phyloP scores from a whole-genome alignment of 2,113 vertebrate species.

The Brachyhypopomus occidentalis region DNA sequence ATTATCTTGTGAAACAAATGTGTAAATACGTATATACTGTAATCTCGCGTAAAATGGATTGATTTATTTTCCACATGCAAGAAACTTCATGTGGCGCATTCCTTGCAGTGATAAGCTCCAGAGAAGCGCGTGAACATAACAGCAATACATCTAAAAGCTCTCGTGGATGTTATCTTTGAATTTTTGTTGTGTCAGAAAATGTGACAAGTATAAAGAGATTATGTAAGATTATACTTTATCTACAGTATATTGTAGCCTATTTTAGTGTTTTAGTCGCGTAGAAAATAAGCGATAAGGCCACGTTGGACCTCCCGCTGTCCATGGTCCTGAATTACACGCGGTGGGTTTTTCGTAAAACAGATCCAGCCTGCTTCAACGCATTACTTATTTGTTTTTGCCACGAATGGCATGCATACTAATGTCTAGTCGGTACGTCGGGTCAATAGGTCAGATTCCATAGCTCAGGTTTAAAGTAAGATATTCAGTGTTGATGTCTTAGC shows the following conservation, averaged over 20 bases:
- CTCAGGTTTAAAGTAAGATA: neutral
- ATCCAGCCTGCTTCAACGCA: neutral
- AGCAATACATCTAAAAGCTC: no score
- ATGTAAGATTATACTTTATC: neutral
- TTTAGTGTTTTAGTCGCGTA: neutral
- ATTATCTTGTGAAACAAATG: neutral
- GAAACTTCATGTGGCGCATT: no score
- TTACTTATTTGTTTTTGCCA: neutral
- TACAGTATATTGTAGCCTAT: neutral
- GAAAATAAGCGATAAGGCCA: neutral
- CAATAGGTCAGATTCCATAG: conserved; percentile 1
- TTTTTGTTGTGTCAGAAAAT: no score
- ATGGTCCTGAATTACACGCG: neutral
- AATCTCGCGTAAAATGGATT: no score
- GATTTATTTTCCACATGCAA: no score
- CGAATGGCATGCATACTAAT: neutral
- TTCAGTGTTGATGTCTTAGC: neutral
- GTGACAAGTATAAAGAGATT: no score
- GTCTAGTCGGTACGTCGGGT: neutral
- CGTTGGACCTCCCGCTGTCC: neutral
- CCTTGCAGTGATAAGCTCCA: no score
- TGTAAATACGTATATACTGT: no score
- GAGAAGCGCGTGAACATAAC: no score
- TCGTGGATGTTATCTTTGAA: no score
- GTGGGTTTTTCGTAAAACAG: neutral